These are phyloP conservation scores for Colius striatus DNA, from an alignment of 2,113 vertebrate species.

Conservation along the genomic window DNA sequence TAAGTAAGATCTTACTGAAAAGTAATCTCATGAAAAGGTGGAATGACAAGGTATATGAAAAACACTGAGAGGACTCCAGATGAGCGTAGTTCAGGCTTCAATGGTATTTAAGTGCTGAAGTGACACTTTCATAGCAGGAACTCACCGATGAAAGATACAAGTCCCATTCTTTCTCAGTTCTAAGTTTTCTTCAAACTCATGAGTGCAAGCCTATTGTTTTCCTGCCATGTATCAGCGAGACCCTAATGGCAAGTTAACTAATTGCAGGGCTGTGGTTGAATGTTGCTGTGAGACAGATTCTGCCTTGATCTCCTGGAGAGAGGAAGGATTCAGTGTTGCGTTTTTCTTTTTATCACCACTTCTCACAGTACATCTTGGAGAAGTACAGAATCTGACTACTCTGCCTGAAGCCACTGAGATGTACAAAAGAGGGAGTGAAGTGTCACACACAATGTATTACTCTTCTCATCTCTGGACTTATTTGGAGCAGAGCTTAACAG, in stretches of 20 bases:
- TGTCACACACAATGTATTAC: background rate
- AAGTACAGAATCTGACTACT: background rate
- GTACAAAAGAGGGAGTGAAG: background rate
- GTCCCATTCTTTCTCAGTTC: background rate
- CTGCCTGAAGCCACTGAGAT: background rate
- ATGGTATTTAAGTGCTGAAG: background rate
- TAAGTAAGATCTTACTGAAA: background rate
- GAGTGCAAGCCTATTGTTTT: fast-evolving
- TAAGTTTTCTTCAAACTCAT: background rate
- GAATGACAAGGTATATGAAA: background rate
- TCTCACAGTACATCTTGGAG: background rate
- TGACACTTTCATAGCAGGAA: background rate
- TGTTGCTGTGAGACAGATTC: background rate
- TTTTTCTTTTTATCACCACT: background rate
- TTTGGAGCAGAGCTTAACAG: background rate
- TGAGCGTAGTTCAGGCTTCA: background rate
- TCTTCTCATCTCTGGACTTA: background rate
- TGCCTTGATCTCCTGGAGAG: background rate
- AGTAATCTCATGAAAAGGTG: background rate
- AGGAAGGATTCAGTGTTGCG: background rate
- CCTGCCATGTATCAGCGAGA: background rate
- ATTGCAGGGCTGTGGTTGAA: background rate
- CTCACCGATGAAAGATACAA: background rate
- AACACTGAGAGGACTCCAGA: background rate
- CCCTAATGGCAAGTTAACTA: background rate